Base-by-base conservation (phyloP, 2,113 vertebrate genomes). In the Eurystomus gularis region DNA sequence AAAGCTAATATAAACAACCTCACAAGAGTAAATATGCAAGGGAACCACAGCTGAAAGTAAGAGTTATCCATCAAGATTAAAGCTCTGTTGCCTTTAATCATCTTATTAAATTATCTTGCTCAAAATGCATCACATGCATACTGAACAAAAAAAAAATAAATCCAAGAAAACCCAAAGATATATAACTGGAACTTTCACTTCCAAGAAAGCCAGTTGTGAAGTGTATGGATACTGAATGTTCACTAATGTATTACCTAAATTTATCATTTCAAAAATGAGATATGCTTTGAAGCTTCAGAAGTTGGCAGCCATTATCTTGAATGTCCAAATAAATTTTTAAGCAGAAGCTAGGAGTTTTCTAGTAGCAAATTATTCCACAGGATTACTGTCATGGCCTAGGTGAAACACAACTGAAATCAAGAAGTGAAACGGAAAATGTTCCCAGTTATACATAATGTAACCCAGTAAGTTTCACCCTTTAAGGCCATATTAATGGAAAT, bases 341-440 rank as follows among this genome's bases (percentile, higher is more conserved):
- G 58, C 57, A 39, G 44, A 92, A 66, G 65, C 28, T 72, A 90
- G 39, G 48, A 55, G 25, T 58, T 60, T 85, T 93, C 73, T 85
- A 73, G 62, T 29, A 73, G 40, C 28, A 82, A 77, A 89, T 88
- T 84, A 77, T 84, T 77, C 65, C 71, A 55, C 8, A 68, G 42
- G 24, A 86, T 86, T 94, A 82, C 26, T 83, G 33, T 40, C 51
- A 96, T 81, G 90, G 94, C 93, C 93, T 88, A 95, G 90, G 93
- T 72, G 94, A 96, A 96, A 97, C 91, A 97, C 69, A 96, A 89
- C 73, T 93, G 89, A 93, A 94, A 89, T 76, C 61, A 68, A 91
- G 91, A 89, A 91, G 91, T 78, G 83, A 96, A 94, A 76, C 81
- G 69, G 35, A 68, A 88, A 80, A 44, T 16, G 51, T 89, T 95